Evolutionary conservation across 2,797 vertebrate species (phyloP), one percentile per base, ranked within the genome.

Genomic region (Paratrypauchen microcephalus): DNA sequence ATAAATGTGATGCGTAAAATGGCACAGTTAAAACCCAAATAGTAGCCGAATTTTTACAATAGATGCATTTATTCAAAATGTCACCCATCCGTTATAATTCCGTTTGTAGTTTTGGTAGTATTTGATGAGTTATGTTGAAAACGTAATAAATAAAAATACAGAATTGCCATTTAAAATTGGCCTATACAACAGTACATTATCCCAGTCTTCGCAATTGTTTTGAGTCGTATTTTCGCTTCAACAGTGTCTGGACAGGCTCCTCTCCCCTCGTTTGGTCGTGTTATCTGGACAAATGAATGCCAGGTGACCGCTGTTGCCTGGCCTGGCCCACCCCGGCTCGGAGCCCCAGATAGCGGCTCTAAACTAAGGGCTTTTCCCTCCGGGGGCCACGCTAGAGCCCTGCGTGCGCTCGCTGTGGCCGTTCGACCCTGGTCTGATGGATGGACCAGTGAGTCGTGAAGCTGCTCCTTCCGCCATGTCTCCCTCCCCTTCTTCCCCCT

Each of bases 231-330:
- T 19, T 19, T 19, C 13, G 41, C 41, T 45, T 45, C 41, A 45
- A 15, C 41, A 45, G 5, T 16, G 41, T 45, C 41, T 45, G 41
- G 41, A 45, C 41, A 45, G n/a, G 8, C 58, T 36, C 58, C 7
- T 66, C 60, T 55, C n/a, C 52, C 56, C 71, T 66, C n/a, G 23
- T 60, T 66, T 59, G 54, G 70, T 81, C 67, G 61, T 70, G 75
- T 82, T 81, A 86, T 88, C 83, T 88, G 66, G 71, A 79, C 72
- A 80, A 88, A 90, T 84, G 70, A 87, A 86, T 82, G 74, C 83
- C 87, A 91, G 87, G 87, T 89, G 87, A 79, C 58, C 52, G 19
- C 50, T 7, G 50, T 13, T 26, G 24, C 5, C 16, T 5, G 15
- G 5, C 16, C 26, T 28, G 79, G 83, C 82, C 82, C 77, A 83